Evolutionary conservation across 53 echinoderm and acorn worm species (phyloP).

Genomic region (Hippasteria phrygiana): DNA sequence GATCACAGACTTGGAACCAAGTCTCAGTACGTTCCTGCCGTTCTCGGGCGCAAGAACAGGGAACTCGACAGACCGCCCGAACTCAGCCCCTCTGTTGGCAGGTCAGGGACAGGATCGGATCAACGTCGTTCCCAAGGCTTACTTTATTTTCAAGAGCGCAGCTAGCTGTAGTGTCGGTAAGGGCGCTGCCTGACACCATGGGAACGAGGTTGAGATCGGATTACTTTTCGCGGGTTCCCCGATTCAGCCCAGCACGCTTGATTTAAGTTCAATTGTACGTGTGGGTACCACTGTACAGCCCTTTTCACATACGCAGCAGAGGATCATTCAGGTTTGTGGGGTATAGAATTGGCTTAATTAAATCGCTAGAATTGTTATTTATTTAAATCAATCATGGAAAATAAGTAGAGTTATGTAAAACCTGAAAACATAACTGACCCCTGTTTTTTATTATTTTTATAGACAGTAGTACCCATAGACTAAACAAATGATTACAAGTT

Average conservation of each 20-base stretch:
- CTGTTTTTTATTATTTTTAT: neutral
- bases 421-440: neutral
- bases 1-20: too few relatives aligned
- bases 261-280: neutral
- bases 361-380: conserved; percentile 31
- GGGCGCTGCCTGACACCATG: too few relatives aligned
- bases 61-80: too few relatives aligned
- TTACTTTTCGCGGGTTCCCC: conserved; percentile 50
- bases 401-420: neutral
- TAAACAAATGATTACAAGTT: neutral
- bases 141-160: too few relatives aligned
- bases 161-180: too few relatives aligned
- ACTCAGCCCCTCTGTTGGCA: too few relatives aligned
- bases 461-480: neutral
- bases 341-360: neutral
- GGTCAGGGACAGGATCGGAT: too few relatives aligned
- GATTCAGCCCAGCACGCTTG: neutral
- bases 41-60: too few relatives aligned
- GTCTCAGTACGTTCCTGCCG: too few relatives aligned
- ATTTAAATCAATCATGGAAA: neutral
- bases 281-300: neutral
- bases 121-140: too few relatives aligned
- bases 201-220: too few relatives aligned
- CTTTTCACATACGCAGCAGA: conserved; percentile 20
- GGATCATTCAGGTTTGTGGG: neutral